Percentiles rank a stretch among this genome's conserved stretches.
phyloP scores from a whole-genome alignment of 2,113 vertebrate genomes.

The Toxotes chatareus region DNA sequence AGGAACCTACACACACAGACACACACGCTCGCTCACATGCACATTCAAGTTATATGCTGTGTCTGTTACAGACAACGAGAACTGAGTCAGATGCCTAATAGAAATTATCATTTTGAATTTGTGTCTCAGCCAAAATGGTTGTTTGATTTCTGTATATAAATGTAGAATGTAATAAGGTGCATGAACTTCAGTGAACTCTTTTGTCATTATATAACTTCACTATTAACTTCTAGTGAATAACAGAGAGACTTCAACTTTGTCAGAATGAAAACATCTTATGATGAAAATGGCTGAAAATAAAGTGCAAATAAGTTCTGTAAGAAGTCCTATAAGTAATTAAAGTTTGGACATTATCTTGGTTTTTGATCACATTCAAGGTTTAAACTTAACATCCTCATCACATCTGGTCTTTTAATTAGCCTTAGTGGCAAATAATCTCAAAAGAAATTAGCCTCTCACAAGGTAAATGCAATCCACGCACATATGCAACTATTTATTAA shows the following conservation, averaged over 20 bases:
- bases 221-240: constrained; percentile 1
- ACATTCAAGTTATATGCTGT: constrained; percentile 30
- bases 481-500: neutral
- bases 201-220: too few relatives aligned
- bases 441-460: neutral
- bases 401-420: neutral
- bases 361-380: neutral
- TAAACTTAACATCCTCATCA: neutral
- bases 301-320: neutral
- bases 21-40: neutral
- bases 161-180: neutral
- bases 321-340: neutral
- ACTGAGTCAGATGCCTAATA: constrained; percentile 39
- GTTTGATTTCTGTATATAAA: constrained; percentile 26
- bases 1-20: constrained; percentile 29
- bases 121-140: constrained; percentile 36
- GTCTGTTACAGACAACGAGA: constrained; percentile 52
- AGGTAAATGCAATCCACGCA: neutral
- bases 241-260: neutral
- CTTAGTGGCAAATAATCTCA: constrained; percentile 10
- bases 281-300: neutral
- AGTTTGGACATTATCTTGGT: neutral
- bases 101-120: constrained; percentile 56
- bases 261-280: neutral
- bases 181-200: neutral